These are phyloP conservation scores for Rutpela maculata DNA, from an alignment of 2,888 invertebrate species.

Conservation along the genomic window DNA sequence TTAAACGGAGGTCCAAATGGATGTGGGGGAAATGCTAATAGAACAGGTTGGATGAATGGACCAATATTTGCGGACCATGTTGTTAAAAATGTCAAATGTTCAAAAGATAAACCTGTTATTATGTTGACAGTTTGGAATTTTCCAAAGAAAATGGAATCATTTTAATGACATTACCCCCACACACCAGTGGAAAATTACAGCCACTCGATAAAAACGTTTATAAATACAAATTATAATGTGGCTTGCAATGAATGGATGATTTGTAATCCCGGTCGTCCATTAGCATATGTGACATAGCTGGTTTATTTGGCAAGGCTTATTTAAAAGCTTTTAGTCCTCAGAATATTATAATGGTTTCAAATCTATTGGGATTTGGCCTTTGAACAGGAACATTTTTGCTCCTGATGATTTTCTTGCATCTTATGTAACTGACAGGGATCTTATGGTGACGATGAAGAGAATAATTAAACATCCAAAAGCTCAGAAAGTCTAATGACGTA, in stretches of 20 bases:
- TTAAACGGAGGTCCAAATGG: background rate
- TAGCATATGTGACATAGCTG: conserved; percentile 42
- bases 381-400: conserved; percentile 39
- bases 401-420: conserved; percentile 45
- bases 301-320: conserved; percentile 41
- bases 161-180: conserved; percentile 43
- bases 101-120: conserved; percentile 34
- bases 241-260: conserved; percentile 44
- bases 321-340: conserved; percentile 41
- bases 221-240: conserved; percentile 42
- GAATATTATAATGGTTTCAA: conserved; percentile 45
- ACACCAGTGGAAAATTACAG: conserved; percentile 48
- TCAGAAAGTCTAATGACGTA: conserved; percentile 15
- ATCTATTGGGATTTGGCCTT: conserved; percentile 42
- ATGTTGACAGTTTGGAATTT: conserved; percentile 38
- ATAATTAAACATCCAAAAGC: background rate
- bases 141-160: conserved; percentile 41
- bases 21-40: conserved; percentile 17
- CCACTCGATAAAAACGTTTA: conserved; percentile 47
- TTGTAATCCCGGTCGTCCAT: conserved; percentile 27
- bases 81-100: conserved; percentile 18
- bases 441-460: background rate
- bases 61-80: conserved; percentile 28
- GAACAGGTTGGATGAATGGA: background rate
- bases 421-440: conserved; percentile 38